These are phyloP conservation scores for Torymus aiolomorphi DNA, from an alignment of 2,888 invertebrate genomes.

Conservation along the genomic window DNA sequence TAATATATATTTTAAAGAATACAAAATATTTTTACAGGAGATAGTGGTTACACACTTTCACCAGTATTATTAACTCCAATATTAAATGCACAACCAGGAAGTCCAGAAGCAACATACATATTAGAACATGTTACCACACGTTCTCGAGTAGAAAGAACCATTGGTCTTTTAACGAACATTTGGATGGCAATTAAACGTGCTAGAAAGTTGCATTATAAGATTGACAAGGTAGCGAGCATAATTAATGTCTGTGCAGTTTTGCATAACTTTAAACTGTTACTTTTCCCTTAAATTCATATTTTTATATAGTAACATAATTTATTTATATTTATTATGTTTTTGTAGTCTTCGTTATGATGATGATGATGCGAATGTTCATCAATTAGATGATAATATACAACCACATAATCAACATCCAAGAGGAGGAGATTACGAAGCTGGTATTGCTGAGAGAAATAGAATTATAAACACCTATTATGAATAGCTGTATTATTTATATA, in stretches of 20 bases:
- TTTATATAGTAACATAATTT: no score
- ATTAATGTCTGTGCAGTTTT: neutral
- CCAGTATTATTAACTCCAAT: conserved; percentile 2
- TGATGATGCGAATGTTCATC: no score
- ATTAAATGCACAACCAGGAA: neutral
- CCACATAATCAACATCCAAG: no score
- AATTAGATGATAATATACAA: no score
- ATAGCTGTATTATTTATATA: no score
- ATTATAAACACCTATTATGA: no score
- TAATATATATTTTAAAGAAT: neutral
- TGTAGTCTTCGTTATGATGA: no score
- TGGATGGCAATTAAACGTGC: conserved; percentile 2
- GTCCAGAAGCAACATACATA: neutral
- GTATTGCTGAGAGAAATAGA: no score
- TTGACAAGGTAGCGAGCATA: conserved; percentile 3
- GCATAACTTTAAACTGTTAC: no score
- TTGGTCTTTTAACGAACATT: conserved; percentile 2
- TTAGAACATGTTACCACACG: conserved; percentile 6
- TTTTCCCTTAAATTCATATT: no score
- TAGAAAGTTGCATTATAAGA: neutral
- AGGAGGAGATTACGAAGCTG: no score
- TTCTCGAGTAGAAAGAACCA: neutral
- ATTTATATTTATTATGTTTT: no score
- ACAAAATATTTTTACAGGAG: conserved; percentile 22
- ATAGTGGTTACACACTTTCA: conserved; percentile 19